phyloP scores from a whole-genome alignment of 2,113 vertebrate species.

The Vimba vimba region DNA sequence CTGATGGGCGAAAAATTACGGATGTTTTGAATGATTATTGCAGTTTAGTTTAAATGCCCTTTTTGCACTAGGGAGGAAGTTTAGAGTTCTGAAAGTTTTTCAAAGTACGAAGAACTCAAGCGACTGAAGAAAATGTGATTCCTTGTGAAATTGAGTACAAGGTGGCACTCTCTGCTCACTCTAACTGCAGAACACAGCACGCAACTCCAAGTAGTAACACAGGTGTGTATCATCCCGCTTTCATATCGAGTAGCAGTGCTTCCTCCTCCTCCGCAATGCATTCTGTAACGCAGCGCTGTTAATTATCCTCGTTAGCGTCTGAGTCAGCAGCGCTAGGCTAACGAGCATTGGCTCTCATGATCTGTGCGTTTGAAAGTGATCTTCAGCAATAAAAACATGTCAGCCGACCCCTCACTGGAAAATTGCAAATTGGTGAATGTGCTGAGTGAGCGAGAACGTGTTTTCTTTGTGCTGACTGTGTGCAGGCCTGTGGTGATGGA shows the following conservation, averaged over 20 bases:
- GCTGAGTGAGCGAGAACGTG: constrained; percentile 86
- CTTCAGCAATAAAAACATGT: constrained; percentile 90
- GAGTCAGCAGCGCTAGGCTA: constrained; percentile 80
- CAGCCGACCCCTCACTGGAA: constrained; percentile 82
- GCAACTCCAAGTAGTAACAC: background rate
- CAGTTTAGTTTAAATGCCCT: background rate
- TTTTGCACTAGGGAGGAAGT: background rate
- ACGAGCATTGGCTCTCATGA: constrained; percentile 91
- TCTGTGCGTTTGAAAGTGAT: constrained; percentile 95
- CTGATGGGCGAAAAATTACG: background rate
- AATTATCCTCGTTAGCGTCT: constrained; percentile 94
- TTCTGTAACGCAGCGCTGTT: constrained; percentile 89
- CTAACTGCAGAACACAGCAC: background rate
- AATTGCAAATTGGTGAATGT: constrained; percentile 95
- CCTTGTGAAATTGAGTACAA: too few species aligned
- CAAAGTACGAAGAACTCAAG: background rate
- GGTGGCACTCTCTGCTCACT: background rate
- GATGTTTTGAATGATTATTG: background rate
- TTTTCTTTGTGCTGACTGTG: constrained; percentile 81
- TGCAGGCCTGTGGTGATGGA: constrained; percentile 86
- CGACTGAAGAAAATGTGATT: background rate
- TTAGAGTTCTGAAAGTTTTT: background rate
- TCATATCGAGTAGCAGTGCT: constrained; percentile 83
- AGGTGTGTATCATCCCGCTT: constrained; percentile 7
- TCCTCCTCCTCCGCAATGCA: constrained; percentile 82